Evolutionary conservation across 2,888 invertebrate genomes (phyloP).

Genomic region (Tupiocoris notatus): DNA sequence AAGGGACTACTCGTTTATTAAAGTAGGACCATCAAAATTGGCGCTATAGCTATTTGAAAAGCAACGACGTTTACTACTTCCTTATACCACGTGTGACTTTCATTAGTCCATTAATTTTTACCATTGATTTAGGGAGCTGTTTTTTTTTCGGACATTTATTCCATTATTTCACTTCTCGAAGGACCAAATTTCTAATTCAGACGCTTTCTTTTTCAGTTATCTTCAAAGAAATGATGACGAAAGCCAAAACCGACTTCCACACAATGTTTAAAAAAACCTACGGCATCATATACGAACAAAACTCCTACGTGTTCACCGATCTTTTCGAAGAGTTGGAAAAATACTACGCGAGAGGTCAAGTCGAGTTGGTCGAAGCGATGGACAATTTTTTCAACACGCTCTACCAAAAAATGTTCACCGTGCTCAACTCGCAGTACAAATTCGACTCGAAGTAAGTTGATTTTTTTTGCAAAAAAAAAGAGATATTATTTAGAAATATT

Average conservation of each 20-base stretch:
- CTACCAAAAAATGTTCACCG: constrained; percentile 94
- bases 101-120: neutral
- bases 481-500: too few species aligned
- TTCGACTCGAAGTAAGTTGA: constrained; percentile 79
- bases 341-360: constrained; percentile 82
- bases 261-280: constrained; percentile 94
- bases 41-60: too few species aligned
- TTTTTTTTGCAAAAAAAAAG: too few species aligned
- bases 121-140: neutral
- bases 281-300: constrained; percentile 91
- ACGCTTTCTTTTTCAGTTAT: constrained; percentile 68
- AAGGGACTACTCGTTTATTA: too few species aligned
- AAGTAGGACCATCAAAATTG: too few species aligned
- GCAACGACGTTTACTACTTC: too few species aligned
- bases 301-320: constrained; percentile 88
- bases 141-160: too few species aligned
- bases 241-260: constrained; percentile 84
- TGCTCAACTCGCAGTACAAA: constrained; percentile 87
- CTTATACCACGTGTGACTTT: neutral
- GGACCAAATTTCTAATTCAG: too few species aligned
- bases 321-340: constrained; percentile 85
- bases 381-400: constrained; percentile 89
- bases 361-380: constrained; percentile 82
- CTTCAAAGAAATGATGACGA: constrained; percentile 79
- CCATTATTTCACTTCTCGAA: too few species aligned